Evolutionary conservation across 1,140 invertebrate species (phyloP), one percentile per base, ranked within the genome.

Genomic region (Drosophila melanogaster): DNA sequence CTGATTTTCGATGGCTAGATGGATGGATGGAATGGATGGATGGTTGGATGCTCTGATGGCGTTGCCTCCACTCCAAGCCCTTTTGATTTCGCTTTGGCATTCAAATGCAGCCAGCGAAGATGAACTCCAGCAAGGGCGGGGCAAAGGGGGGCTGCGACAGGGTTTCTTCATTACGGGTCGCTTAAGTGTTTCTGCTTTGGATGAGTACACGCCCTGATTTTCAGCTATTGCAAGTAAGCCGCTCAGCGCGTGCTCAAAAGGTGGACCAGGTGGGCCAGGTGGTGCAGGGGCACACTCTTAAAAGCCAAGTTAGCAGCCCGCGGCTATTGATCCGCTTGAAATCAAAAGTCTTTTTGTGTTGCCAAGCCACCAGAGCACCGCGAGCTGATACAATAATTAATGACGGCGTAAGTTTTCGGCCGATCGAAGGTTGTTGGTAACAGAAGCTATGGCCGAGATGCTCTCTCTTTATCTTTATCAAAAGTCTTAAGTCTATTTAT

Each of bases 261-360:
- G 30, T 51, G 30, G 44, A 12, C 17, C 43, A 12, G 22, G 14
- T 30, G 26, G 26, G 8, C 8, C 8, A 30, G 26, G 30, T 30
- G 30, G 10, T 12, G 2, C 0, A 19, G 19, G 22, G 15, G 57
- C 14, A 8, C 22, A 19, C 56, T 58, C 57, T 57, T 50, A 51
- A 71, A 55, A 79, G 79, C 75, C 79, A 81, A 74, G 67, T 77
- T 81, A 78, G 54, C 75, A 47, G 67, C 90, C 86, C 51, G 53
- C 70, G 74, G 90, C 83, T 91, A 90, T 91, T 91, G 83, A 90
- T 90, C 84, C 87, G 90, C 79, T 86, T 62, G 90, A 91, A 90
- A 91, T 91, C 90, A 90, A 91, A 91, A 91, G 90, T 91, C 80
- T 89, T 84, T 83, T 77, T 72, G 43, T 69, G 73, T 79, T 73